Percentiles rank a stretch among this genome's conserved stretches.
Evolutionary conservation across 1,140 invertebrate species (phyloP).

Genomic region (Tetranychus urticae): DNA sequence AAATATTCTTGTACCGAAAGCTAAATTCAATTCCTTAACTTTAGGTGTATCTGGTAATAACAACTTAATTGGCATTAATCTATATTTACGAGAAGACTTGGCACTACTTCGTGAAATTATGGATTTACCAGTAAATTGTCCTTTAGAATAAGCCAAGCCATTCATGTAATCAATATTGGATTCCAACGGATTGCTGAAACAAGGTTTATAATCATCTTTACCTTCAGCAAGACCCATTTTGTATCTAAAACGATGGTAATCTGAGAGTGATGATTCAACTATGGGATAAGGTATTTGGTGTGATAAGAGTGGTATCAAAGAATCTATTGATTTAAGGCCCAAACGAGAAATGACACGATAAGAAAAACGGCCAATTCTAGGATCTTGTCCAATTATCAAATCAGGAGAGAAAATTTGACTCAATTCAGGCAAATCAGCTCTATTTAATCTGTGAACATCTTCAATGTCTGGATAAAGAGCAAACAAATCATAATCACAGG

Average conservation of each 20-base stretch:
- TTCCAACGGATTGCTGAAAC: neutral
- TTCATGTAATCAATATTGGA: neutral
- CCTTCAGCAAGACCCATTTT: neutral
- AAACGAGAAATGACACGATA: neutral
- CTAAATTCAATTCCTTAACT: neutral
- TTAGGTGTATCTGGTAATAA: neutral
- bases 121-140: neutral
- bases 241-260: neutral
- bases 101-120: neutral
- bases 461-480: neutral
- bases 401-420: neutral
- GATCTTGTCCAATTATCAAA: neutral
- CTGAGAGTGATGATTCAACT: neutral
- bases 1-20: neutral
- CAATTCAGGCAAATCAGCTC: neutral
- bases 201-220: neutral
- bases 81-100: neutral
- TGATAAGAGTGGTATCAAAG: neutral
- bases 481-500: neutral
- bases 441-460: neutral
- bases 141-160: neutral
- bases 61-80: neutral
- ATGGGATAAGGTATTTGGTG: neutral
- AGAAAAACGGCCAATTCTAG: neutral
- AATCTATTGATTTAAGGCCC: neutral